Conservation (phyloP, 2,113 vertebrate species). For the Microcebus tavaratra region DNA sequence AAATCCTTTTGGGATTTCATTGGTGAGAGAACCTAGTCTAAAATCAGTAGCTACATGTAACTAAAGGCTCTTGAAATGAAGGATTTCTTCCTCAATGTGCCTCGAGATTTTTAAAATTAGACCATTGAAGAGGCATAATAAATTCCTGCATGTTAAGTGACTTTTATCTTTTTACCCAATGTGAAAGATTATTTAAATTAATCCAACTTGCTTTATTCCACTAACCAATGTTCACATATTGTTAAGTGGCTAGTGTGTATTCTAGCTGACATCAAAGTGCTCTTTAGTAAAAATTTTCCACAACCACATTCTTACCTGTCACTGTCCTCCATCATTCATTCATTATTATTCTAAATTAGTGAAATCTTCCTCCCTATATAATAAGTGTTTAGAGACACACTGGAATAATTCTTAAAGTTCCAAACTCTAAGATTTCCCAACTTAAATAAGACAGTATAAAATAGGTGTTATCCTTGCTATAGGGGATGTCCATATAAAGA, state of each 20-base stretch:
- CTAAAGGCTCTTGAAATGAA: conserved; percentile 12
- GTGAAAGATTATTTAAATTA: conserved; percentile 36
- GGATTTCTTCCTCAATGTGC: background rate
- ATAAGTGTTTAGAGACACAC: background rate
- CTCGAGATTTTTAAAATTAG: background rate
- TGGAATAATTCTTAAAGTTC: background rate
- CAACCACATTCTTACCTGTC: background rate
- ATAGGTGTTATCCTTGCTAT: background rate
- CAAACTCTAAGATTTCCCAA: conserved; percentile 1
- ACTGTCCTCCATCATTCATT: background rate
- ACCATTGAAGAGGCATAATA: background rate
- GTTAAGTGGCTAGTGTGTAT: background rate
- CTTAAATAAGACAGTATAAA: background rate
- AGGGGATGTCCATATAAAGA: background rate
- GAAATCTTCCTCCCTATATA: background rate
- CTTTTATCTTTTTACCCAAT: conserved; percentile 10
- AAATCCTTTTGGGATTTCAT: background rate
- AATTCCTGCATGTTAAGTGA: background rate
- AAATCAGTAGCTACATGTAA: background rate
- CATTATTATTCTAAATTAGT: conserved; percentile 6
- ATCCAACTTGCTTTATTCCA: conserved; percentile 7
- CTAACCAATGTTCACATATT: background rate
- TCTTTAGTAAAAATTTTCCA: conserved; percentile 15
- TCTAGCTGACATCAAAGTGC: background rate
- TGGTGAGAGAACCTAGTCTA: background rate